Conservation (phyloP, 1,140 invertebrate species). For the Diprion similis region DNA sequence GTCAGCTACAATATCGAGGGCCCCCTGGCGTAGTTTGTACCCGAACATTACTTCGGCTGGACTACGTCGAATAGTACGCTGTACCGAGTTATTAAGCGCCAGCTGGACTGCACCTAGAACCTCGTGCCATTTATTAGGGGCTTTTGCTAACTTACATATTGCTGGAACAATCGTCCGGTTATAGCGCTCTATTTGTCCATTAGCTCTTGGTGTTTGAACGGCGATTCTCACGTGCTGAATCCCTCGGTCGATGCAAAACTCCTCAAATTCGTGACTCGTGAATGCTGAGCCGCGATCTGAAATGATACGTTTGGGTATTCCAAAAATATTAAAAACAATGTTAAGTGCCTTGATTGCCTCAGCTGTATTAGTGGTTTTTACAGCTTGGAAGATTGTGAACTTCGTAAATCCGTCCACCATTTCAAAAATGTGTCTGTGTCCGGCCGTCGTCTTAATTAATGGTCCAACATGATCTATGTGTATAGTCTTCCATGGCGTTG, state of each 20-base stretch:
- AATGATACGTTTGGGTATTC: slow-evolving; percentile 33
- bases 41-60: too few relatives aligned
- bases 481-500: slow-evolving; percentile 37
- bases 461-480: slow-evolving; percentile 43
- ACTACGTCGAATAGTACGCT: too few relatives aligned
- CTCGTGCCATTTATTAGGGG: too few relatives aligned
- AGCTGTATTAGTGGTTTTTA: slow-evolving; percentile 26
- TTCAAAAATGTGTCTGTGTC: slow-evolving; percentile 35
- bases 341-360: slow-evolving; percentile 31
- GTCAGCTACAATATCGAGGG: too few relatives aligned
- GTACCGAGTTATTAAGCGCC: too few relatives aligned
- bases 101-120: too few relatives aligned
- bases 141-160: slow-evolving; percentile 44
- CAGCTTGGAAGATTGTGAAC: slow-evolving; percentile 33
- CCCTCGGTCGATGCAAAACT: slow-evolving; percentile 31
- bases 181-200: slow-evolving; percentile 27
- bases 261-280: slow-evolving; percentile 39
- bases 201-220: slow-evolving; percentile 33
- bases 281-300: slow-evolving; percentile 37
- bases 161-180: slow-evolving; percentile 28
- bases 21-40: too few relatives aligned
- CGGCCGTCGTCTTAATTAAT: slow-evolving; percentile 33
- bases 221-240: slow-evolving; percentile 38
- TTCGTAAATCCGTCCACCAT: slow-evolving; percentile 42
- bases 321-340: slow-evolving; percentile 30